phyloP scores from a whole-genome alignment of 1,140 invertebrate genomes.

The Caenorhabditis brenneri region DNA sequence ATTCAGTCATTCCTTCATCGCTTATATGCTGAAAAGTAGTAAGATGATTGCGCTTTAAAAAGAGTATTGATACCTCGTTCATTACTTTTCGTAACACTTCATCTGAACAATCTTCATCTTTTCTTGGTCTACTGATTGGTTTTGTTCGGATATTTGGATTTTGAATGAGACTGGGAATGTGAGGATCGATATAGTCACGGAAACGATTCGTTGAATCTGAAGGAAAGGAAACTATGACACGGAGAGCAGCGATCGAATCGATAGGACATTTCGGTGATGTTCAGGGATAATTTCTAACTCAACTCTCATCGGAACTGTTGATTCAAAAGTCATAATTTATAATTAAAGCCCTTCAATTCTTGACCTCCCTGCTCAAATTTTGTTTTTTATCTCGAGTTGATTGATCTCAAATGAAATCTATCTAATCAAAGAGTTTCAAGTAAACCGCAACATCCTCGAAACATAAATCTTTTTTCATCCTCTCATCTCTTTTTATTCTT shows the following conservation, averaged over 20 bases:
- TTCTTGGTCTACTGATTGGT: not conserved
- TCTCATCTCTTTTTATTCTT: too few species aligned
- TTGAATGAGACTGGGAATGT: not conserved
- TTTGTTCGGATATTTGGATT: slow-evolving; percentile 3
- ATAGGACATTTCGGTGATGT: too few species aligned
- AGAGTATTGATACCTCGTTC: not conserved
- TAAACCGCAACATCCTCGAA: not conserved
- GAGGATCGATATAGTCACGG: not conserved
- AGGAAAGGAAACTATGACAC: not conserved
- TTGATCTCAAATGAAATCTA: too few species aligned
- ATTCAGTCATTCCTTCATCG: slow-evolving; percentile 28
- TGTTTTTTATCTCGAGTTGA: too few species aligned
- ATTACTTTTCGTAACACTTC: slow-evolving; percentile 11
- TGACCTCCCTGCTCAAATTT: too few species aligned
- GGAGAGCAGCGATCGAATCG: too few species aligned
- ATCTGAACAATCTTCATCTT: slow-evolving; percentile 20
- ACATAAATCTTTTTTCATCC: not conserved
- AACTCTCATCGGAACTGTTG: too few species aligned
- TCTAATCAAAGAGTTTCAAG: not conserved
- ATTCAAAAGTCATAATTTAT: too few species aligned
- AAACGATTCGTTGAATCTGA: not conserved
- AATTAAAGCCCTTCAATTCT: too few species aligned
- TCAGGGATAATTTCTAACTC: too few species aligned
- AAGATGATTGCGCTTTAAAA: not conserved
- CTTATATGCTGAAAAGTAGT: not conserved